phyloP scores from a whole-genome alignment of 2,888 invertebrate species.

The Leptinotarsa peninsularis region DNA sequence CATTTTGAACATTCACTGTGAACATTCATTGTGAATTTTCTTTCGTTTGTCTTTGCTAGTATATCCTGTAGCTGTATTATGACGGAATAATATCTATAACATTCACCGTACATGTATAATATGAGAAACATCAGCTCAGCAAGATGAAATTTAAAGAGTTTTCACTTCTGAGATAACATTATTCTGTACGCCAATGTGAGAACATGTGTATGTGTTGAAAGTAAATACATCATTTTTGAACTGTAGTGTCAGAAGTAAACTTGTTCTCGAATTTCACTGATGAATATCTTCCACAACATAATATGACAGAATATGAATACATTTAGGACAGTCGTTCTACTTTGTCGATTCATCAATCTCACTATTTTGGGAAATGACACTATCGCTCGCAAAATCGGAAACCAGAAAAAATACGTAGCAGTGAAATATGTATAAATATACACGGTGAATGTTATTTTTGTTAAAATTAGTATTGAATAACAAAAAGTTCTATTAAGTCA shows the following conservation, averaged over 20 bases:
- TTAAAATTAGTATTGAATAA: too few species aligned
- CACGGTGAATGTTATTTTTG: background rate
- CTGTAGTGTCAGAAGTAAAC: background rate
- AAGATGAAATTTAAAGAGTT: background rate
- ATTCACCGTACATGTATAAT: too few species aligned
- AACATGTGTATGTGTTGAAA: conserved; percentile 1
- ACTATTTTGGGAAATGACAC: conserved; percentile 2
- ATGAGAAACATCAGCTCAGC: too few species aligned
- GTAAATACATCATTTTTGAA: background rate
- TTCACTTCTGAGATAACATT: background rate
- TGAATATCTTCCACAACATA: conserved; percentile 4
- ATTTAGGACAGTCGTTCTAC: background rate
- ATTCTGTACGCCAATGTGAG: background rate
- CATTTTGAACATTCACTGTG: too few species aligned
- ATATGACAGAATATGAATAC: conserved; percentile 2
- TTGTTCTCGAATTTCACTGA: conserved; percentile 4
- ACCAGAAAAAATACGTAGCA: background rate
- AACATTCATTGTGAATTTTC: too few species aligned
- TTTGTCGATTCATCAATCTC: background rate
- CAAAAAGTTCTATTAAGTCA: too few species aligned
- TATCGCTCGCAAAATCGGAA: background rate
- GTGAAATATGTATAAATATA: background rate
- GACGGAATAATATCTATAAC: too few species aligned
- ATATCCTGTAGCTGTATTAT: too few species aligned
- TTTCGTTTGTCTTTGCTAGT: too few species aligned